Conservation (phyloP, 2,797 vertebrate genomes). For the Esox masquinongy region DNA sequence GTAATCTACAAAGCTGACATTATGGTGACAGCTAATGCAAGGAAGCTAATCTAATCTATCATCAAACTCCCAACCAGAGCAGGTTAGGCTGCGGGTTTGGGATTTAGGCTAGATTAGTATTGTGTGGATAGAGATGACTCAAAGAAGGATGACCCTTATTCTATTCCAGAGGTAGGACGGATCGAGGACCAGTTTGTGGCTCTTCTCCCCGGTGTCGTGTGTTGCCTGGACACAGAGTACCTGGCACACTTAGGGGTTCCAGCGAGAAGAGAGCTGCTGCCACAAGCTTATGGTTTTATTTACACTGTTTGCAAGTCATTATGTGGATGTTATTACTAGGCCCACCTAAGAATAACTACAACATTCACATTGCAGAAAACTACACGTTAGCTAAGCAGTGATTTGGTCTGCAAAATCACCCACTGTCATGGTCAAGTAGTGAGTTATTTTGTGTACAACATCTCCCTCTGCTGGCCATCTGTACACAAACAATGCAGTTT, state of each 20-base stretch:
- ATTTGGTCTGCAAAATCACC: too few relatives aligned
- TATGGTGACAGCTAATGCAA: background rate
- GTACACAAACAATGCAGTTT: background rate
- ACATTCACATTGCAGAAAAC: background rate
- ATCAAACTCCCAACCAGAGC: background rate
- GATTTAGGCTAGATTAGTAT: background rate
- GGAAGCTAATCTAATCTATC: background rate
- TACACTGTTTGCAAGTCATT: background rate
- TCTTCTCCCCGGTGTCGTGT: background rate
- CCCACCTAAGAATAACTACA: background rate
- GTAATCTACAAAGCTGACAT: background rate
- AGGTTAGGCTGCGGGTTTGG: background rate
- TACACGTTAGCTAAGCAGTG: too few relatives aligned
- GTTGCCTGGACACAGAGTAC: background rate
- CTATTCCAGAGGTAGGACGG: background rate
- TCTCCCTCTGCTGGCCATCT: conserved; percentile 38
- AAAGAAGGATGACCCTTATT: background rate
- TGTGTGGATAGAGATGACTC: background rate
- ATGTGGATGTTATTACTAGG: background rate
- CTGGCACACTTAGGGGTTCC: background rate
- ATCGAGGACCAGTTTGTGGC: background rate
- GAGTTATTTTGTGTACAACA: background rate
- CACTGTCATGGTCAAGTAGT: too few relatives aligned
- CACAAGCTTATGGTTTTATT: background rate
- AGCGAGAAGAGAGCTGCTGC: background rate